These are phyloP conservation scores for Elysia crispata DNA, from an alignment of 2,888 invertebrate species.

Conservation along the genomic window DNA sequence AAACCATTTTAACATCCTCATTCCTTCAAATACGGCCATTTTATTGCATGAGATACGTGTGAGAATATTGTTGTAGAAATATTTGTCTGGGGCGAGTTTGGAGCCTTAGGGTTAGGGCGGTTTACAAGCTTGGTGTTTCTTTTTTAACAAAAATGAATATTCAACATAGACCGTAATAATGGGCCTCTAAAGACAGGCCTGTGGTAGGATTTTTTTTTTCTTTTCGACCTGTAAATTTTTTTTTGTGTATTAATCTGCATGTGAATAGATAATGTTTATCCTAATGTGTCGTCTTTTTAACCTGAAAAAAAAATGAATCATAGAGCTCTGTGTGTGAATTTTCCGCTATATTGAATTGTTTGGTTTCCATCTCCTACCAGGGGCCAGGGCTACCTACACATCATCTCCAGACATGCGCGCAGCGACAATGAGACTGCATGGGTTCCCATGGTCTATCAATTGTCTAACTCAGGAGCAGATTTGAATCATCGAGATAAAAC, in stretches of 20 bases:
- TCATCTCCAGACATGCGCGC: constrained; percentile 63
- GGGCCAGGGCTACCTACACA: constrained; percentile 66
- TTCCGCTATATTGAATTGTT: not conserved
- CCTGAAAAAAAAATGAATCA: not conserved
- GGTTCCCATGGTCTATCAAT: constrained; percentile 71
- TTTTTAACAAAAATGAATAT: no score
- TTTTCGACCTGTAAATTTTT: no score
- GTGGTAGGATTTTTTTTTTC: no score
- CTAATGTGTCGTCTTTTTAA: not conserved
- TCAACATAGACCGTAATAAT: no score
- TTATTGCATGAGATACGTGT: no score
- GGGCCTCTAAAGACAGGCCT: no score
- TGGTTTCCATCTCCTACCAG: constrained; percentile 1
- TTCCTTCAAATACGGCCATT: no score
- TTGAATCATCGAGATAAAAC: constrained; percentile 62
- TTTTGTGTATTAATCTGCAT: not conserved
- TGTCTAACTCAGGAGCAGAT: constrained; percentile 70
- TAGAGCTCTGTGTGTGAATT: not conserved
- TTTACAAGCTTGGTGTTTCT: no score
- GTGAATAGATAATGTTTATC: not conserved
- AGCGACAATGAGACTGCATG: constrained; percentile 63
- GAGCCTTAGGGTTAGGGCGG: no score
- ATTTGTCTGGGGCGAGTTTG: no score
- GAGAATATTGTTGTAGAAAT: no score
- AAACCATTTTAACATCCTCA: no score